Base-by-base conservation (phyloP, 2,888 invertebrate species). In the Drosophila barbarae region DNA sequence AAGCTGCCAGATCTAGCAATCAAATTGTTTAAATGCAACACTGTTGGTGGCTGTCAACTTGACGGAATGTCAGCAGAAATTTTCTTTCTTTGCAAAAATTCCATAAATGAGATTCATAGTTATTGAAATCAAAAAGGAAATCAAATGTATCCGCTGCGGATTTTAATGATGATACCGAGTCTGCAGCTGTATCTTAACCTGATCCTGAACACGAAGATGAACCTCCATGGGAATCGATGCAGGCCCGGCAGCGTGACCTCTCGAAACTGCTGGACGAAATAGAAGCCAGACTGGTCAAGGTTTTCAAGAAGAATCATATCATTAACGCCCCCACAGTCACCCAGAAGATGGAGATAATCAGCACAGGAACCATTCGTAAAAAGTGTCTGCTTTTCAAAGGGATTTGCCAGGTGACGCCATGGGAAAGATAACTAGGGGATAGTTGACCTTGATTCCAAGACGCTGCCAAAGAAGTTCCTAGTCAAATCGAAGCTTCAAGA, bases 311-410 rank as follows among this genome's bases (percentile, higher is more conserved):
- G 12, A 23, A 61, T 0, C 84, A 83, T 15, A 3, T 28, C 0
- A 7, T 21, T 2, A 46, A 44, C 10, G 13, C 30, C 3, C 0
- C 0, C 0, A 50, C 58, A 8, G 58, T 42, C 6, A 21, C 56
- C 12, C 10, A n/a, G 9, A 53, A 66, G 0, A 9, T 72, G 58
- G 56, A 74, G 10, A 72, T 77, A 44, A 50, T 83, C 2, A 1
- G 8, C 8, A 10, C 53, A 1, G 55, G 28, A 7, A 26, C 10
- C 13, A 58, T 83, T 7, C 83, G 77, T 50, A 39, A 44, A 1
- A 80, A 77, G 36, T 84, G 81, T 10, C 23, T 84, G 38, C 35
- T 81, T 23, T 64, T 70, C 12, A 18, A 13, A 0, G 26, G 15
- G 2, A 28, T 83, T 2, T 77, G 77, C 26, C 44, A 53, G 15